Evolutionary conservation across 2,888 invertebrate genomes (phyloP).

Genomic region (Taphrorychus bicolor): DNA sequence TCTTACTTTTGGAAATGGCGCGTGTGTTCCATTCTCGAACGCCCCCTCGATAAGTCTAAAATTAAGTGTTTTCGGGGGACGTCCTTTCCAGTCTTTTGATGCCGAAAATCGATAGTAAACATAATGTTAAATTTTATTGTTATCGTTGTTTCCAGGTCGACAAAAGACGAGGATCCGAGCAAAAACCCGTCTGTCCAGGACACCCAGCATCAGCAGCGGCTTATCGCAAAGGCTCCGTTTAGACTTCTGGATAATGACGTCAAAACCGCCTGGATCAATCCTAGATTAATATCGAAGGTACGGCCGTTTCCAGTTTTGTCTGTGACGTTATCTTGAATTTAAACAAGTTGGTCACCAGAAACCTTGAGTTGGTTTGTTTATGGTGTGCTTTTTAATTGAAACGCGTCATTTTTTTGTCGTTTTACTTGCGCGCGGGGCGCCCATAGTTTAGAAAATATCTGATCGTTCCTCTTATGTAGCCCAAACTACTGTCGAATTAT

Average conservation of each 20-base stretch:
- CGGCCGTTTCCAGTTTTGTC: slow-evolving; percentile 43
- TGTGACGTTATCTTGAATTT: slow-evolving; percentile 23
- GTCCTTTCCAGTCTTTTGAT: background rate
- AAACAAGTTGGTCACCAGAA: too few species aligned
- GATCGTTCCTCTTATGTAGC: too few species aligned
- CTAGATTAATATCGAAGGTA: slow-evolving; percentile 66
- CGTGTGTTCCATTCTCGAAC: slow-evolving; percentile 10
- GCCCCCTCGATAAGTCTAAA: slow-evolving; percentile 10
- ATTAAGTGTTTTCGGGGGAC: background rate
- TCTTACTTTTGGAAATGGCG: background rate
- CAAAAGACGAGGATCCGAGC: slow-evolving; percentile 46
- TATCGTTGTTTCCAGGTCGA: slow-evolving; percentile 22
- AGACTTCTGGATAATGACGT: slow-evolving; percentile 64
- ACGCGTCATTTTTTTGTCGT: too few species aligned
- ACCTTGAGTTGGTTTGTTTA: too few species aligned
- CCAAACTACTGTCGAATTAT: too few species aligned
- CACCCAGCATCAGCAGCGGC: slow-evolving; percentile 34
- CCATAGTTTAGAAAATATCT: too few species aligned
- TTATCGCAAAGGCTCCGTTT: slow-evolving; percentile 60
- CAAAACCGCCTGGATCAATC: slow-evolving; percentile 67
- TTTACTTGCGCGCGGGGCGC: too few species aligned
- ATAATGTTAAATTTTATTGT: background rate
- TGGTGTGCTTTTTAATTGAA: too few species aligned
- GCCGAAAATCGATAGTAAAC: background rate
- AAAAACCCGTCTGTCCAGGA: slow-evolving; percentile 31